Conservation (phyloP, 2,888 invertebrate genomes). For the Lasioglossum villosulum region DNA sequence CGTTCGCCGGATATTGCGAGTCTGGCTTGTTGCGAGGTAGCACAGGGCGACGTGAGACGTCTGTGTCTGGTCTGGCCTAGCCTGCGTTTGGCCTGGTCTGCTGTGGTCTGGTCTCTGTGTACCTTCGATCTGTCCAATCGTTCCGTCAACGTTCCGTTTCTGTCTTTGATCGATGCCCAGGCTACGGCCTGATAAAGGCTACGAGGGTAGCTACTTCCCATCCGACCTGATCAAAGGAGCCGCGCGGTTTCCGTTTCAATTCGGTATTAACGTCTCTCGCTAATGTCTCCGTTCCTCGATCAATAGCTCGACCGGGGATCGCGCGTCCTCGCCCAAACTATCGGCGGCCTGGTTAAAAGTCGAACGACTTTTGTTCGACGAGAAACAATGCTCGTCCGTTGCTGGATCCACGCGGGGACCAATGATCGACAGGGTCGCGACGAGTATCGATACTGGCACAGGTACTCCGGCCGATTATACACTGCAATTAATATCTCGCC, state of each 20-base stretch:
- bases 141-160: slow-evolving; percentile 54
- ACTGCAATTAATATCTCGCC: slow-evolving; percentile 59
- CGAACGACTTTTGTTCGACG: slow-evolving; percentile 2
- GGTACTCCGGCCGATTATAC: slow-evolving; percentile 53
- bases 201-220: slow-evolving; percentile 47
- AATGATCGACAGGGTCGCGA: slow-evolving; percentile 51
- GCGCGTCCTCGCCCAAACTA: slow-evolving; percentile 11
- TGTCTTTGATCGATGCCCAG: slow-evolving; percentile 65
- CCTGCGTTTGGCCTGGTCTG: not conserved
- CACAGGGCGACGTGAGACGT: slow-evolving; percentile 36
- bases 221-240: slow-evolving; percentile 53
- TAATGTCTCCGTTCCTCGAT: slow-evolving; percentile 37
- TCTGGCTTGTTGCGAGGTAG: slow-evolving; percentile 58
- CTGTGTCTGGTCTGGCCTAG: not conserved
- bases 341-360: not conserved
- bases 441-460: slow-evolving; percentile 57
- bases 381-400: not conserved
- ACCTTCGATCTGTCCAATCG: slow-evolving; percentile 38
- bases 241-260: slow-evolving; percentile 55
- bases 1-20: slow-evolving; percentile 69
- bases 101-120: slow-evolving; percentile 1
- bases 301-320: slow-evolving; percentile 12
- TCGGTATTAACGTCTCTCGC: slow-evolving; percentile 47
- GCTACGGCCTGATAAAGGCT: slow-evolving; percentile 45
- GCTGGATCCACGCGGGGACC: not conserved